These are phyloP conservation scores for Lysandra bellargus DNA, from an alignment of 2,888 invertebrate species.

Conservation along the genomic window DNA sequence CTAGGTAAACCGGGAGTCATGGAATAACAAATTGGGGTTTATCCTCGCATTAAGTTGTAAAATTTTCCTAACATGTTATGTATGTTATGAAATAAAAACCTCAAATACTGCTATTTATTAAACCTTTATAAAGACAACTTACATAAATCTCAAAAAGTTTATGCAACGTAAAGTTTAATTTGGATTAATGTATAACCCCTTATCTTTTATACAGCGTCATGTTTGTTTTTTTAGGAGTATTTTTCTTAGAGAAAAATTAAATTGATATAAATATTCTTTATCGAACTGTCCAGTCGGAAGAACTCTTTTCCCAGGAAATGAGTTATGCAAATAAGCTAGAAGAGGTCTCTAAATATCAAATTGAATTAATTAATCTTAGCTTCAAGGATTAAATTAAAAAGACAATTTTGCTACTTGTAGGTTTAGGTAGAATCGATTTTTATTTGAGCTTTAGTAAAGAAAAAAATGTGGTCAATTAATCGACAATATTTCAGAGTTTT, in stretches of 20 bases:
- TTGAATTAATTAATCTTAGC: conserved; percentile 13
- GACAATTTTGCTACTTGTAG: background rate
- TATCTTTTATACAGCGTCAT: background rate
- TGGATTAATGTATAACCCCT: background rate
- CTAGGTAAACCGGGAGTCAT: too few species aligned
- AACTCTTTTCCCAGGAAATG: conserved; percentile 7
- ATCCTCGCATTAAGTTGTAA: too few species aligned
- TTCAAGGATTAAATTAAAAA: conserved; percentile 1
- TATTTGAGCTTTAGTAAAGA: too few species aligned
- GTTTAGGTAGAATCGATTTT: too few species aligned
- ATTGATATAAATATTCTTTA: conserved; percentile 16
- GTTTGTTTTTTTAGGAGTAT: conserved; percentile 11
- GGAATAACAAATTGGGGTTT: too few species aligned
- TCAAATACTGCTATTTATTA: too few species aligned
- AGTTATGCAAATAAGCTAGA: conserved; percentile 11
- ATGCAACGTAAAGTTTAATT: background rate
- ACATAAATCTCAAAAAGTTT: background rate
- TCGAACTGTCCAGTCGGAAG: background rate
- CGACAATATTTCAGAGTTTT: too few species aligned
- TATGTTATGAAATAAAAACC: too few species aligned
- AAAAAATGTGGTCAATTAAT: too few species aligned
- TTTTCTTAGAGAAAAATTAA: background rate
- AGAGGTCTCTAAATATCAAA: conserved; percentile 7
- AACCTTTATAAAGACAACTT: background rate
- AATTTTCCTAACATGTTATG: too few species aligned